Evolutionary conservation across 2,113 vertebrate species (phyloP).

Genomic region (Pardalotus punctatus): DNA sequence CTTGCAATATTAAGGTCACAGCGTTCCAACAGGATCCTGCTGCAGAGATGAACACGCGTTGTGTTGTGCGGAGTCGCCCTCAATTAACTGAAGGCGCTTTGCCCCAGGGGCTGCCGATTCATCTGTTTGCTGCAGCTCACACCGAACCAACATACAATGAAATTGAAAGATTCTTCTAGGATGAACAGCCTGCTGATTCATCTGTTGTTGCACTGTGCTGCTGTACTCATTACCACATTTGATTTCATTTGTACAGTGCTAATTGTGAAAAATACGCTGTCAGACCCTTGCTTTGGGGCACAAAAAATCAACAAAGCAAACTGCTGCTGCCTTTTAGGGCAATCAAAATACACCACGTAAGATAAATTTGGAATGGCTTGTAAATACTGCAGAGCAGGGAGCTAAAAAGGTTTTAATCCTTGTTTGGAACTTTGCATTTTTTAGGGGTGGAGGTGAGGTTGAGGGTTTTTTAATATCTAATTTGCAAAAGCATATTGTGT

Average conservation of each 20-base stretch:
- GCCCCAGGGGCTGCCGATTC: not conserved
- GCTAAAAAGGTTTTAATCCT: not conserved
- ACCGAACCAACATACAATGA: not conserved
- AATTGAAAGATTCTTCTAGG: not conserved
- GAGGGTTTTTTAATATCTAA: not conserved
- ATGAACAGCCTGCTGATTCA: slow-evolving; percentile 11
- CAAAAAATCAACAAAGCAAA: not conserved
- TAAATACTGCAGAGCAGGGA: not conserved
- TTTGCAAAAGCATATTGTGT: not conserved
- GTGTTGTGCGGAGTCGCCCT: not conserved
- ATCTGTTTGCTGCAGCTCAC: not conserved
- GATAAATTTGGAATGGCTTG: not conserved
- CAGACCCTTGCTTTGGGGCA: not conserved
- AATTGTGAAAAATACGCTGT: not conserved
- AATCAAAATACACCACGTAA: not conserved
- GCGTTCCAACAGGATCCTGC: not conserved
- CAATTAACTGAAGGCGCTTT: not conserved
- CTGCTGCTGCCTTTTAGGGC: not conserved
- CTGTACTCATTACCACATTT: not conserved
- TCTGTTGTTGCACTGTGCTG: not conserved
- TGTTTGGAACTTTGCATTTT: not conserved
- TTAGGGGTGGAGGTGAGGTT: accelerated
- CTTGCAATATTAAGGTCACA: not conserved
- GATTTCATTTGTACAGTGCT: not conserved
- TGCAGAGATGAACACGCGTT: not conserved